Percentiles rank a stretch among this genome's conserved stretches.
phyloP scores from a whole-genome alignment of 2,888 invertebrate species.

The Anthrax anthrax region DNA sequence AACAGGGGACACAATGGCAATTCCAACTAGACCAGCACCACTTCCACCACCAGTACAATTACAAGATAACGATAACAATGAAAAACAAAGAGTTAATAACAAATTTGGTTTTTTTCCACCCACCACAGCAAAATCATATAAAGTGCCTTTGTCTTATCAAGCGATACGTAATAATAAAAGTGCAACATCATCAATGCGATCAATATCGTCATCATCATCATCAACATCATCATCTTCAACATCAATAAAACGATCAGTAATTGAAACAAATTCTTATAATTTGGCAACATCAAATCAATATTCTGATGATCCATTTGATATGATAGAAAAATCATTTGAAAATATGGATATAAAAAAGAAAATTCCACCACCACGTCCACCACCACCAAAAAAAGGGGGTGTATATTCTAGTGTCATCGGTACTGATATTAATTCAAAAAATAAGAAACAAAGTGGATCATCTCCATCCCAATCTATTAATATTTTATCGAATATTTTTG shows the following conservation, averaged over 20 bases:
- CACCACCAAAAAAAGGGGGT: conserved; percentile 26
- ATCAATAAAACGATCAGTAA: conserved; percentile 28
- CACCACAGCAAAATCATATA: conserved; percentile 15
- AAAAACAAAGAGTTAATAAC: conserved; percentile 17
- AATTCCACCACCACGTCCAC: conserved; percentile 31
- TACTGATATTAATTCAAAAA: conserved; percentile 8
- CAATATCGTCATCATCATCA: not conserved
- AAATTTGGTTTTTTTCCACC: conserved; percentile 32
- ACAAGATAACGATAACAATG: conserved; percentile 11
- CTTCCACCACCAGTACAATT: conserved; percentile 27
- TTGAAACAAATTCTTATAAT: conserved; percentile 24
- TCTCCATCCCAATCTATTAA: conserved; percentile 22
- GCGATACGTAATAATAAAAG: not conserved
- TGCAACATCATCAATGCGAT: not conserved
- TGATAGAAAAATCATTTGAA: not conserved
- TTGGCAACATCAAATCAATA: conserved; percentile 19
- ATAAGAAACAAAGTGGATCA: conserved; percentile 11
- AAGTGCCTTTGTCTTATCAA: no score
- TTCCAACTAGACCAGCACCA: conserved; percentile 33
- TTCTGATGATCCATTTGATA: not conserved
- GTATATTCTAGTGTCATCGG: conserved; percentile 15
- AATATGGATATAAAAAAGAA: conserved; percentile 12
- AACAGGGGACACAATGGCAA: conserved; percentile 30
- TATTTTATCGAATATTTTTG: conserved; percentile 29
- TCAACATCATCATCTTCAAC: conserved; percentile 4